These are phyloP conservation scores for Paramormyrops hopkinsi DNA, from an alignment of 2,797 vertebrate genomes.

Conservation along the genomic window DNA sequence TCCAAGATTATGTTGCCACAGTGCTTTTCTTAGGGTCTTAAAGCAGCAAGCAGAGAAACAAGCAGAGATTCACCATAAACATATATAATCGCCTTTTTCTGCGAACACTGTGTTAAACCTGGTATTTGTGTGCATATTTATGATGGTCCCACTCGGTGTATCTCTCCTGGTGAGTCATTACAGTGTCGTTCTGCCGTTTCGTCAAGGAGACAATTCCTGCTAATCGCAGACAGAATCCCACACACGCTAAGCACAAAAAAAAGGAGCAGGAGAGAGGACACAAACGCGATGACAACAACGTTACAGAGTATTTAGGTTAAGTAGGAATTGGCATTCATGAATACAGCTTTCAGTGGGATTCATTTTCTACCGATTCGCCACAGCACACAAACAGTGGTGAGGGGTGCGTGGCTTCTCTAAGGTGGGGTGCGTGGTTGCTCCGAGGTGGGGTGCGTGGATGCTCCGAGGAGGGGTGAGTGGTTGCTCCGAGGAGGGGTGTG, in stretches of 20 bases:
- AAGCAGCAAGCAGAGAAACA: neutral
- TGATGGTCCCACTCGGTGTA: neutral
- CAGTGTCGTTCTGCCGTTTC: neutral
- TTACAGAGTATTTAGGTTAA: slow-evolving; percentile 19
- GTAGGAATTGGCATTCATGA: slow-evolving; percentile 21
- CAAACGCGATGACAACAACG: slow-evolving; percentile 4
- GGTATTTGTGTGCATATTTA: neutral
- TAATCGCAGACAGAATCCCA: slow-evolving; percentile 1
- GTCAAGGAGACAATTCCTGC: neutral
- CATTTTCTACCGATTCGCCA: slow-evolving; percentile 28
- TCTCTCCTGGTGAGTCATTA: slow-evolving; percentile 16
- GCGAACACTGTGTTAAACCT: neutral
- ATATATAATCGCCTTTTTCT: neutral
- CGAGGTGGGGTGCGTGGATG: no score
- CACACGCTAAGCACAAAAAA: neutral
- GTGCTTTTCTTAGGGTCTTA: neutral
- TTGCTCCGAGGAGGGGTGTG: no score
- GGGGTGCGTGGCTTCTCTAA: neutral
- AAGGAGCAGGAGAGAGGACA: neutral
- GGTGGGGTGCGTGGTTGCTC: neutral
- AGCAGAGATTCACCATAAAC: neutral
- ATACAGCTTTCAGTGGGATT: slow-evolving; percentile 13
- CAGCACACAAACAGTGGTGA: slow-evolving; percentile 27
- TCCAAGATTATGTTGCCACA: neutral
- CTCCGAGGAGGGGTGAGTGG: neutral